Evolutionary conservation across 2,797 vertebrate species (phyloP).

Genomic region (Cercopithecus neglectus): DNA sequence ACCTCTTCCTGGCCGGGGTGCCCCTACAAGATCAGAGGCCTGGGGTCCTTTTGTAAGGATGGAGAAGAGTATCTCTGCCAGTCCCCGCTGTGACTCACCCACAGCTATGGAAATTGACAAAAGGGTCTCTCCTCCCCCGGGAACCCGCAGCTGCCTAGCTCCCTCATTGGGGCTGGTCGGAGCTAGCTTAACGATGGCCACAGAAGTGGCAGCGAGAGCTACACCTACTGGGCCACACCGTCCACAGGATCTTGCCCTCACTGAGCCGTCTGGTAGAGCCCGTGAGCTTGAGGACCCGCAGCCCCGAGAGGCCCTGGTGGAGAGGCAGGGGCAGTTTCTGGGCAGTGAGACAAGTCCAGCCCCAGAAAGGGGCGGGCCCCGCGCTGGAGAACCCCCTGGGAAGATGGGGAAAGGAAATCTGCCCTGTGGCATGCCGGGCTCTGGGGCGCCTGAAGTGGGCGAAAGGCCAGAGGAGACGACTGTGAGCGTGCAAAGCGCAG

Average conservation of each 20-base stretch:
- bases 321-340: not conserved
- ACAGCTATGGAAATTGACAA: constrained; percentile 5
- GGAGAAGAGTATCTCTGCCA: not conserved
- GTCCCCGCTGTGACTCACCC: not conserved
- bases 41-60: not conserved
- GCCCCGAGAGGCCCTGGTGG: rapidly evolving
- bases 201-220: not conserved
- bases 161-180: not conserved
- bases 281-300: not conserved
- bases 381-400: not conserved
- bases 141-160: not conserved
- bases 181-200: not conserved
- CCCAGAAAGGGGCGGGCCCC: not conserved
- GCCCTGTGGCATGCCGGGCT: not conserved
- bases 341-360: not conserved
- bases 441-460: not conserved
- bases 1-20: not conserved
- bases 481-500: not conserved
- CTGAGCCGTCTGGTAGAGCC: not conserved
- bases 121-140: not conserved
- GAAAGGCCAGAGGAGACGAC: not conserved
- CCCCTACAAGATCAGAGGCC: rapidly evolving
- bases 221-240: not conserved
- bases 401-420: not conserved
- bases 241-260: not conserved